phyloP scores from a whole-genome alignment of 1,140 invertebrate genomes.

The Platorchestia sp. region DNA sequence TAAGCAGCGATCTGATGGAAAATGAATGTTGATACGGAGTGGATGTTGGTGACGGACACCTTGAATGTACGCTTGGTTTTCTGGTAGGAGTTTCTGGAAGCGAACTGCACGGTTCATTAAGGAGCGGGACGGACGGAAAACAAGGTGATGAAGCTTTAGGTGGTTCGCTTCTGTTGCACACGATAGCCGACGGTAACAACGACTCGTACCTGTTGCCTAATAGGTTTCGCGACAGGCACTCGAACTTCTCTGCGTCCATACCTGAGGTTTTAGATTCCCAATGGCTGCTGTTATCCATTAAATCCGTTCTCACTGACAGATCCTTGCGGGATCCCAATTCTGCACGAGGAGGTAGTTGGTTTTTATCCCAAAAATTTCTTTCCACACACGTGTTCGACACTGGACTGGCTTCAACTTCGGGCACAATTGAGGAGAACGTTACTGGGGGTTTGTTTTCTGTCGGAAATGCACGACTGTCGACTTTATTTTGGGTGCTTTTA shows the following conservation, averaged over 20 bases:
- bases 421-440: neutral
- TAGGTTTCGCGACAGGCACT: neutral
- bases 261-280: neutral
- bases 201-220: neutral
- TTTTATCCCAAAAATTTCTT: neutral
- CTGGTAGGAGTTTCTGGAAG: neutral
- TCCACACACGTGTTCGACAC: neutral
- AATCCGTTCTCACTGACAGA: conserved; percentile 25
- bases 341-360: neutral
- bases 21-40: conserved; percentile 29
- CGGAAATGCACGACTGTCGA: neutral
- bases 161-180: neutral
- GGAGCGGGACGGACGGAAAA: neutral
- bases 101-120: neutral
- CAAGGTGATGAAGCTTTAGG: conserved; percentile 3
- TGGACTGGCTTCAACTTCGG: neutral
- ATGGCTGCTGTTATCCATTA: neutral
- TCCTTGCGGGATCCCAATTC: neutral
- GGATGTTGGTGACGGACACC: neutral
- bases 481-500: neutral
- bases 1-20: conserved; percentile 52
- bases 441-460: neutral
- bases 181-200: neutral
- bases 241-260: neutral
- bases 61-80: neutral